These are phyloP conservation scores for Melanargia galathea DNA, from an alignment of 2,888 invertebrate species.

Conservation along the genomic window DNA sequence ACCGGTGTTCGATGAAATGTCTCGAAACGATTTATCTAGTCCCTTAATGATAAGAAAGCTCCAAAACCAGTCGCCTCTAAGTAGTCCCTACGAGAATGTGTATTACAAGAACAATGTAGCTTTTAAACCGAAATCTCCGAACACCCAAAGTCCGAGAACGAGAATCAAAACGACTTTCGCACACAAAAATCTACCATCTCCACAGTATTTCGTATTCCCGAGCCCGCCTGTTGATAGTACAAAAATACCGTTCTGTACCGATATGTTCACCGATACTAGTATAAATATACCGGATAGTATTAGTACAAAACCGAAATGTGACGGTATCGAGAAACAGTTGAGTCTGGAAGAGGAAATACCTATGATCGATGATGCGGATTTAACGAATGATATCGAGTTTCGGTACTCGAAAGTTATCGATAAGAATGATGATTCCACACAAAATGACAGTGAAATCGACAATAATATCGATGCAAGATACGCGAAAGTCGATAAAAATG, in stretches of 20 bases:
- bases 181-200: conserved; percentile 74
- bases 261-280: conserved; percentile 27
- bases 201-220: conserved; percentile 77
- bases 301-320: conserved; percentile 43
- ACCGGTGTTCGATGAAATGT: conserved; percentile 65
- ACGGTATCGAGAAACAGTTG: conserved; percentile 75
- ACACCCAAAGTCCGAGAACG: conserved; percentile 81
- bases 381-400: conserved; percentile 74
- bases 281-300: conserved; percentile 28
- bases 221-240: conserved; percentile 64
- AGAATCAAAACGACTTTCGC: conserved; percentile 83
- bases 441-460: conserved; percentile 18
- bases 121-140: conserved; percentile 73
- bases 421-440: conserved; percentile 46
- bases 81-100: conserved; percentile 85
- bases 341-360: conserved; percentile 80
- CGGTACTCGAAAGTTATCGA: conserved; percentile 59
- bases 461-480: conserved; percentile 67
- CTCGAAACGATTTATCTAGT: conserved; percentile 67
- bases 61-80: conserved; percentile 58
- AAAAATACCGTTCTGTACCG: conserved; percentile 53
- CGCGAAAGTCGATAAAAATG: conserved; percentile 52
- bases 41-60: conserved; percentile 70
- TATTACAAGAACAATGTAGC: conserved; percentile 66
- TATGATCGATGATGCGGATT: conserved; percentile 75